Conservation (phyloP, 2,113 vertebrate genomes). For the Maccullochella peelii region DNA sequence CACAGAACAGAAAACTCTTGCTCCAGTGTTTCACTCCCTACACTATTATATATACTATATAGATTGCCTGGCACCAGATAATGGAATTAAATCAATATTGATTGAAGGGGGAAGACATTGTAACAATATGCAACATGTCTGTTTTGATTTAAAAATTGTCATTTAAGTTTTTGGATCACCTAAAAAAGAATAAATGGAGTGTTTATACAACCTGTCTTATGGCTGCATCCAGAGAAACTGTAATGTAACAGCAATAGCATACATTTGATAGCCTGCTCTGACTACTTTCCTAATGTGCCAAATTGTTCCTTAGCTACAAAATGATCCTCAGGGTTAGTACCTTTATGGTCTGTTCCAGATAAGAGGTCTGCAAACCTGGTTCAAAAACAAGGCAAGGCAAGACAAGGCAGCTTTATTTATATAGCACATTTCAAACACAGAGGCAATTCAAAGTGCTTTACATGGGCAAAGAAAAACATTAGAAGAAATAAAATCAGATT, state of each 20-base stretch:
- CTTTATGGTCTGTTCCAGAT: background rate
- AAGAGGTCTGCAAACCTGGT: background rate
- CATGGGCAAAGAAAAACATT: too few species aligned
- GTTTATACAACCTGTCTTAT: background rate
- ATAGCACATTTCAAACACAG: too few species aligned
- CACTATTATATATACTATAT: slow-evolving; percentile 26
- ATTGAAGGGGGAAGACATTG: slow-evolving; percentile 29
- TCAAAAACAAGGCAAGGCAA: too few species aligned
- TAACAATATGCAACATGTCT: background rate
- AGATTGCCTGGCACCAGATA: slow-evolving; percentile 12
- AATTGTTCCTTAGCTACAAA: slow-evolving; percentile 1
- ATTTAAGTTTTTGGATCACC: slow-evolving; percentile 17
- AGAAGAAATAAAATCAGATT: too few species aligned
- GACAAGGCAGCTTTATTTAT: too few species aligned
- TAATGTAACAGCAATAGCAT: background rate
- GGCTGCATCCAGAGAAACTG: background rate
- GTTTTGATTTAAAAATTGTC: slow-evolving; percentile 10
- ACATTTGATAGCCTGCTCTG: background rate
- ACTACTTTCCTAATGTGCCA: background rate
- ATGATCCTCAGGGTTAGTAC: background rate
- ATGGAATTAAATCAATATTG: slow-evolving; percentile 40
- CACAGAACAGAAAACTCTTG: background rate
- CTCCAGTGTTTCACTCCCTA: background rate
- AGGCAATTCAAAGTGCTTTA: too few species aligned
- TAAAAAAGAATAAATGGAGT: background rate